Evolutionary conservation across 2,888 invertebrate species (phyloP).

Genomic region (Argyresthia albistria): DNA sequence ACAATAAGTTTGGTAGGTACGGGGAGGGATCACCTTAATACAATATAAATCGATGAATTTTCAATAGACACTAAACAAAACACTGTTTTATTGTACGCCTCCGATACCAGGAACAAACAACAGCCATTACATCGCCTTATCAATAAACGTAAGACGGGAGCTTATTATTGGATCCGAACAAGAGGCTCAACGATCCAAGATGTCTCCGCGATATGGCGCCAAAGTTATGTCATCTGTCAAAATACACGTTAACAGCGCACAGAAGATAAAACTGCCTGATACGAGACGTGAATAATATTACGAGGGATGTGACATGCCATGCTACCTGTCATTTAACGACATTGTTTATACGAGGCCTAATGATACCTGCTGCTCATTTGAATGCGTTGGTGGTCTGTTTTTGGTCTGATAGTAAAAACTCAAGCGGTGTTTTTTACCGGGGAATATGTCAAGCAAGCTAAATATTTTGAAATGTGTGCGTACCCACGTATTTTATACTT

Average conservation of each 20-base stretch:
- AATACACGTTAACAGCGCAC: constrained; percentile 66
- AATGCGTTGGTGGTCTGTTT: constrained; percentile 60
- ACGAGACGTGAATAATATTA: constrained; percentile 44
- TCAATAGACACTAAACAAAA: neutral
- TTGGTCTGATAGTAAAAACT: constrained; percentile 29
- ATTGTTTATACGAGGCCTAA: constrained; percentile 60
- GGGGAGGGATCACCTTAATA: too few relatives aligned
- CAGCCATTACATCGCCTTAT: constrained; percentile 45
- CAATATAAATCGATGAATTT: neutral
- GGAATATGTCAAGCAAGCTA: neutral
- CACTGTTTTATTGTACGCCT: neutral
- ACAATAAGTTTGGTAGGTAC: too few relatives aligned
- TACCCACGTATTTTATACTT: neutral
- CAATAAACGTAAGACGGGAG: constrained; percentile 64
- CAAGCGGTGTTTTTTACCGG: constrained; percentile 26
- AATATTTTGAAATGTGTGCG: neutral
- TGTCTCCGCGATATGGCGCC: constrained; percentile 56
- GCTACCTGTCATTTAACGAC: constrained; percentile 64
- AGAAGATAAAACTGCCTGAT: constrained; percentile 37
- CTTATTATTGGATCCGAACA: constrained; percentile 66
- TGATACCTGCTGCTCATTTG: constrained; percentile 63
- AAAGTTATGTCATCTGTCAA: constrained; percentile 72
- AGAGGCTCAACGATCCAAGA: constrained; percentile 55
- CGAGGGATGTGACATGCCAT: constrained; percentile 46
- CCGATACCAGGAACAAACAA: constrained; percentile 11